These are phyloP conservation scores for Anagyrus pseudococci DNA, from an alignment of 2,888 invertebrate species.

Conservation along the genomic window DNA sequence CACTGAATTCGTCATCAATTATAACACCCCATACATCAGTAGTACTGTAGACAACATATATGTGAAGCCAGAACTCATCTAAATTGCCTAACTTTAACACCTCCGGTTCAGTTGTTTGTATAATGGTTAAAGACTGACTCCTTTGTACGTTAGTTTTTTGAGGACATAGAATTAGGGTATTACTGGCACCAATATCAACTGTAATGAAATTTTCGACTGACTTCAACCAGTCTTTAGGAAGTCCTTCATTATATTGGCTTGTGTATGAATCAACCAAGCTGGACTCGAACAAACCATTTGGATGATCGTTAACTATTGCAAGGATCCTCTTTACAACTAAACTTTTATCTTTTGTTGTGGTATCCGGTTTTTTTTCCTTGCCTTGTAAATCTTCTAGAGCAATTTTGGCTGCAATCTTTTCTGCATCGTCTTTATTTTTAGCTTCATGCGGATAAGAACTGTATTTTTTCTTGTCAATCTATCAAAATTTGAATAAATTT, in stretches of 20 bases:
- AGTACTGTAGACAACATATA: constrained; percentile 69
- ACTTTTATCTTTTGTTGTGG: constrained; percentile 43
- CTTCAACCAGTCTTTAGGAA: constrained; percentile 75
- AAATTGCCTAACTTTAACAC: constrained; percentile 53
- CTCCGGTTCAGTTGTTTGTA: constrained; percentile 41
- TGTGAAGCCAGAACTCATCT: constrained; percentile 67
- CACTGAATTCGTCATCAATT: constrained; percentile 70
- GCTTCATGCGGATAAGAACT: constrained; percentile 64
- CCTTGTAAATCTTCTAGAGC: constrained; percentile 58
- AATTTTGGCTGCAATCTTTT: constrained; percentile 58
- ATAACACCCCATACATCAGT: constrained; percentile 73
- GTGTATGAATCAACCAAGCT: constrained; percentile 65
- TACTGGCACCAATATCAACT: constrained; percentile 65
- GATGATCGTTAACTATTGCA: constrained; percentile 60
- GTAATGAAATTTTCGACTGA: constrained; percentile 67
- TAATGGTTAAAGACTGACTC: too few relatives aligned
- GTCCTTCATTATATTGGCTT: constrained; percentile 69
- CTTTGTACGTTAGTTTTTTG: background rate
- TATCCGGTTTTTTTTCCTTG: constrained; percentile 28
- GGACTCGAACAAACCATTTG: constrained; percentile 60
- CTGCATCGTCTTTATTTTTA: constrained; percentile 54
- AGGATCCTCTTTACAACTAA: constrained; percentile 57
- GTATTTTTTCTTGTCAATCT: constrained; percentile 56
- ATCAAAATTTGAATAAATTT: background rate
- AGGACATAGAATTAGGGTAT: constrained; percentile 61